Evolutionary conservation across 2,888 invertebrate genomes (phyloP).

Genomic region (Macrophya annulata): DNA sequence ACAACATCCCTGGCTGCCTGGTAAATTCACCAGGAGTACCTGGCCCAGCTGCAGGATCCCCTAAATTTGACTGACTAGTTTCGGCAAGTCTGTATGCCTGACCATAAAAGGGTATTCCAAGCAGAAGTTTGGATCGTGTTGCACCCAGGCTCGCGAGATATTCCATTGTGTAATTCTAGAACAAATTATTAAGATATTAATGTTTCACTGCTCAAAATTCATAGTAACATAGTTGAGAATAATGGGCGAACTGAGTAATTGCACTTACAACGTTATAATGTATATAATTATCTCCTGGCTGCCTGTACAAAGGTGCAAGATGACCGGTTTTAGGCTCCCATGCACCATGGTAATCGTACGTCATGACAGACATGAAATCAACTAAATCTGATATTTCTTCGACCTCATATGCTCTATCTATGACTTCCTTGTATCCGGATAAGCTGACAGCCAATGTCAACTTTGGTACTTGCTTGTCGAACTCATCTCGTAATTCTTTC

Average conservation of each 20-base stretch:
- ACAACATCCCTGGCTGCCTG: slow-evolving; percentile 92
- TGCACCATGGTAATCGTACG: slow-evolving; percentile 94
- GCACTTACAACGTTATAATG: slow-evolving; percentile 89
- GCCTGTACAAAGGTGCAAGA: slow-evolving; percentile 88
- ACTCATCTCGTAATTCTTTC: slow-evolving; percentile 85
- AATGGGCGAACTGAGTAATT: background rate
- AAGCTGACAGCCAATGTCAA: slow-evolving; percentile 91
- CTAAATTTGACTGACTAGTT: slow-evolving; percentile 79
- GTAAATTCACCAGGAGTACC: slow-evolving; percentile 92
- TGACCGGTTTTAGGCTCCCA: slow-evolving; percentile 92
- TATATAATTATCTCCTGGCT: slow-evolving; percentile 85
- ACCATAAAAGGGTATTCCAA: slow-evolving; percentile 94
- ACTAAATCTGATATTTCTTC: slow-evolving; percentile 85
- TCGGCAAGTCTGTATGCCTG: slow-evolving; percentile 89
- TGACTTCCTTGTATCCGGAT: slow-evolving; percentile 95
- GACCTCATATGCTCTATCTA: slow-evolving; percentile 92
- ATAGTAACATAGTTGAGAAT: background rate
- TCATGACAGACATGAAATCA: slow-evolving; percentile 93
- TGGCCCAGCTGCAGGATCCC: slow-evolving; percentile 86
- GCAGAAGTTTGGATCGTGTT: slow-evolving; percentile 87
- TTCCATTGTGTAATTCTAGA: slow-evolving; percentile 90
- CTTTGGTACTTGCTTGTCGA: slow-evolving; percentile 84
- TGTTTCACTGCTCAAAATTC: background rate
- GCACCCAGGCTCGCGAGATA: slow-evolving; percentile 88
- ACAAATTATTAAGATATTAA: background rate